phyloP scores from a whole-genome alignment of 2,113 vertebrate genomes.

The Epinephelus cyanopodus region DNA sequence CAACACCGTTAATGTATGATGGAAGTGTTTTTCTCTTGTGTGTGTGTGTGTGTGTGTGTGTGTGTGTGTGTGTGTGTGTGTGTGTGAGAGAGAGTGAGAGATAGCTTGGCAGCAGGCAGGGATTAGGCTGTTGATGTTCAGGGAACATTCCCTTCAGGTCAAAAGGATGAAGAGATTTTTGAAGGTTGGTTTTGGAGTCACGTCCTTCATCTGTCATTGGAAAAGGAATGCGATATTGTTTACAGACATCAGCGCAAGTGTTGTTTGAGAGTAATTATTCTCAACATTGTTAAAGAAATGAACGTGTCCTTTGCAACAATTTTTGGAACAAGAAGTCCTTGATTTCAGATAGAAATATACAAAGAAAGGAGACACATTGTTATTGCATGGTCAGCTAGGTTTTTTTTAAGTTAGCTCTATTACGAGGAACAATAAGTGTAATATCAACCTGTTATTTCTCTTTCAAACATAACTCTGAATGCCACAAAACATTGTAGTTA shows the following conservation, averaged over 20 bases:
- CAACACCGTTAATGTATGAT: slow-evolving; percentile 8
- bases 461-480: no score
- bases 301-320: no score
- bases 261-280: neutral
- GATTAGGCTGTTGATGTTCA: slow-evolving; percentile 27
- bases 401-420: no score
- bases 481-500: no score
- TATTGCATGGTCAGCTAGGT: no score
- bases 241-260: neutral
- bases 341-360: no score
- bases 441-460: no score
- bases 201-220: slow-evolving; percentile 2
- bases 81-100: neutral
- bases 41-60: slow-evolving; percentile 25
- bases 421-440: no score
- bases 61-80: slow-evolving; percentile 17
- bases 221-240: neutral
- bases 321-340: no score
- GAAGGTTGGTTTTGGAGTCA: neutral
- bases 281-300: neutral
- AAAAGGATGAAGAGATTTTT: slow-evolving; percentile 32
- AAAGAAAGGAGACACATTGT: no score
- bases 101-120: slow-evolving; percentile 14
- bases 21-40: slow-evolving; percentile 17
- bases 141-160: slow-evolving; percentile 54